These are phyloP conservation scores for Plagodis dolabraria DNA, from an alignment of 2,888 invertebrate genomes.

Conservation along the genomic window DNA sequence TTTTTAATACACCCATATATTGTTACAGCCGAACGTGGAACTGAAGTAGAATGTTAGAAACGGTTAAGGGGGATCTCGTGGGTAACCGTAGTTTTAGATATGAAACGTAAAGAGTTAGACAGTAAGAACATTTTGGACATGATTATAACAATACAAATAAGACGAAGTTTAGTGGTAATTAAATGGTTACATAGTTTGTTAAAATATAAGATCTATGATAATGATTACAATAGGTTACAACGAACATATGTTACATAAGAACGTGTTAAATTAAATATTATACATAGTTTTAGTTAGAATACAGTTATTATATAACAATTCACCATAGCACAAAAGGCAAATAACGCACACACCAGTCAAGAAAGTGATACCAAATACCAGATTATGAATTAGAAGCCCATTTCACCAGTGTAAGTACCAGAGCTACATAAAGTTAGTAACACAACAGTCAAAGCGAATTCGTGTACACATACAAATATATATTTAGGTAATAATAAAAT, in stretches of 20 bases:
- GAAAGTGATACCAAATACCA: conserved; percentile 64
- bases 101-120: conserved; percentile 39
- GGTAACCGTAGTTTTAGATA: conserved; percentile 36
- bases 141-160: conserved; percentile 42
- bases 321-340: conserved; percentile 75
- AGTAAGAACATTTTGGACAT: conserved; percentile 29
- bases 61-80: conserved; percentile 42
- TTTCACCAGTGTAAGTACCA: conserved; percentile 72
- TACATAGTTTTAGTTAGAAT: conserved; percentile 25
- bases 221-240: conserved; percentile 48
- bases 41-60: conserved; percentile 60
- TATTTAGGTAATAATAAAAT: conserved; percentile 36
- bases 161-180: conserved; percentile 53
- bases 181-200: conserved; percentile 41
- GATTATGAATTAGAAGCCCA: conserved; percentile 64
- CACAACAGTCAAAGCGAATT: conserved; percentile 77
- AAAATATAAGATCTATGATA: conserved; percentile 32
- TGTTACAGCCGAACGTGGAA: conserved; percentile 64
- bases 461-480: conserved; percentile 52
- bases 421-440: conserved; percentile 61
- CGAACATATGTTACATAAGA: conserved; percentile 66
- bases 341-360: conserved; percentile 82
- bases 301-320: conserved; percentile 67
- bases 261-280: conserved; percentile 45
- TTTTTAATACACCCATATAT: conserved; percentile 54